Evolutionary conservation across 2,888 invertebrate genomes (phyloP), one percentile per base, ranked within the genome.

Genomic region (Chironomus riparius): DNA sequence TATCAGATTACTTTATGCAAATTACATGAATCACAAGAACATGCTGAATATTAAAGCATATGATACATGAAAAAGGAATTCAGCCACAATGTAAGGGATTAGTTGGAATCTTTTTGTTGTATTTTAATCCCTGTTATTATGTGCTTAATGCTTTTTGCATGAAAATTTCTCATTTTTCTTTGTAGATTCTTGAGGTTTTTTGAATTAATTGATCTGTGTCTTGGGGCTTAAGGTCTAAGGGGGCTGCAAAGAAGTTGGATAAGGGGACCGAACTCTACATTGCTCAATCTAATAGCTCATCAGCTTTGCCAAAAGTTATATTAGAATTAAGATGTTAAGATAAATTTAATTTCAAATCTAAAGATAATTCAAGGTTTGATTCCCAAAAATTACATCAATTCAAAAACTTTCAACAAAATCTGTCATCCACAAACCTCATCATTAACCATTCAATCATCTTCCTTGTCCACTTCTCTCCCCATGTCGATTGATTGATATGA

Each of bases 1-100:
- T 61, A 72, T 61, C 72, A 72, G 56, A 72, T 61, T 61, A 12
- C 24, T n/a, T 5, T 21, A 70, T 70, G 70, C 50, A 70, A 70
- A 70, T 70, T 50, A 50, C n/a, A 6, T 22, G 50, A 50, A 50
- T 69, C 47, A 47, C 62, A 15, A 10, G 18, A 22, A 21, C 21
- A 22, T 18, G 10, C 15, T 50, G n/a, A n/a, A n/a, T 50, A 15
- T 15, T 50, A 10, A 38, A 38, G 38, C 38, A 10, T 38, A 10
- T 38, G 38, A 38, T 38, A 38, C 38, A 38, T 38, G 38, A 38
- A 38, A 38, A 38, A 38, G 38, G 10, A 10, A 4, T 50, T 50
- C 50, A 50, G 4, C 50, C 12, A 4, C 4, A 50, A 5, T 50
- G 50, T 48, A 50, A 13, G 2, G 12, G 4, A n/a, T 50, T 50